A percentile compares a stretch with the other conserved stretches of the same genome.
phyloP scores from a whole-genome alignment of 2,113 vertebrate genomes.

The Astur gentilis region DNA sequence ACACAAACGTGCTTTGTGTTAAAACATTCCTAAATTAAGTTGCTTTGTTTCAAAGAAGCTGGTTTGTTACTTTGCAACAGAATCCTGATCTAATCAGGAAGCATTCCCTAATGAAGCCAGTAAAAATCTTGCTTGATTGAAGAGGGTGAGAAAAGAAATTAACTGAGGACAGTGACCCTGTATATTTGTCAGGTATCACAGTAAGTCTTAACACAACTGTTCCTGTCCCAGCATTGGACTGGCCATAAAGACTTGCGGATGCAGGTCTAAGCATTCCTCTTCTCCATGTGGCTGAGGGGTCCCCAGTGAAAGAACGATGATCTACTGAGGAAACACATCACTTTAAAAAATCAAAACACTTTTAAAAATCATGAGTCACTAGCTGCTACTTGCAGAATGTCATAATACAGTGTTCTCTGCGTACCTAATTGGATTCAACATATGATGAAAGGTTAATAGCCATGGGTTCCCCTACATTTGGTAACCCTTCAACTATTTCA shows the following conservation, averaged over 20 bases:
- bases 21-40: background rate
- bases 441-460: background rate
- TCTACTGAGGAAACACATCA: background rate
- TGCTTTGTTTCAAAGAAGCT: background rate
- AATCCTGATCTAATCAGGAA: background rate
- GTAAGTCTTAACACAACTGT: fast-evolving
- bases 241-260: background rate
- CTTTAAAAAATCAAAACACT: background rate
- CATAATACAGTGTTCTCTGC: background rate
- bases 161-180: background rate
- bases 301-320: background rate
- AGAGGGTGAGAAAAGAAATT: background rate
- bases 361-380: background rate
- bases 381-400: background rate
- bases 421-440: background rate
- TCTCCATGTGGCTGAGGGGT: background rate
- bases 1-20: background rate
- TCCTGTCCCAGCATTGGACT: background rate
- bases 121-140: background rate
- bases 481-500: background rate
- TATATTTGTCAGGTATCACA: background rate
- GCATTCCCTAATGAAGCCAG: background rate
- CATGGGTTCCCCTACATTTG: background rate
- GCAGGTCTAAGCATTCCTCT: background rate
- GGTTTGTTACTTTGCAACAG: background rate